Evolutionary conservation across 1,140 invertebrate species (phyloP).

Genomic region (Calephelis virginiensis): DNA sequence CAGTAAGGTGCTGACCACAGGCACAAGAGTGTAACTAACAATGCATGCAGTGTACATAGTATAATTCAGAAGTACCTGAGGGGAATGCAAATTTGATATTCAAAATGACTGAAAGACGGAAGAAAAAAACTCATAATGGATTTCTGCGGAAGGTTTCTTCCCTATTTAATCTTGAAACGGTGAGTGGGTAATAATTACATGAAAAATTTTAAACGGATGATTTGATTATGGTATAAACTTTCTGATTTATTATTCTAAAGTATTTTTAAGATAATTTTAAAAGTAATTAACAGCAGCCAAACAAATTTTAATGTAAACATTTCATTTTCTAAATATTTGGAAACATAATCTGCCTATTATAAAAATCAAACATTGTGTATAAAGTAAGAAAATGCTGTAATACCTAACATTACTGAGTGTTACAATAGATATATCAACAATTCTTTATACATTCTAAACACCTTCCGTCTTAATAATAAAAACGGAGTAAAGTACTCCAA

Average conservation of each 20-base stretch:
- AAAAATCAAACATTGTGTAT: too few species aligned
- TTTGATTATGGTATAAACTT: conserved; percentile 1
- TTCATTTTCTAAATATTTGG: too few species aligned
- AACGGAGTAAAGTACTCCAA: too few species aligned
- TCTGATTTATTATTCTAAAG: neutral
- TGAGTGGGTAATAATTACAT: conserved; percentile 71
- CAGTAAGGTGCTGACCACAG: conserved; percentile 70
- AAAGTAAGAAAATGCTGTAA: too few species aligned
- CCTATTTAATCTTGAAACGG: conserved; percentile 91
- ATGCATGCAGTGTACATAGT: conserved; percentile 78
- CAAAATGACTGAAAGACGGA: conserved; percentile 87
- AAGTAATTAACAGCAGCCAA: conserved; percentile 33
- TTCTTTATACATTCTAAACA: too few species aligned
- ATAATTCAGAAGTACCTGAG: conserved; percentile 62
- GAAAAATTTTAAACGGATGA: conserved; percentile 7
- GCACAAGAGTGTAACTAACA: conserved; percentile 76
- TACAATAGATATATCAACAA: too few species aligned
- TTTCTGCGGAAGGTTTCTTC: conserved; percentile 93
- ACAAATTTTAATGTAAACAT: neutral
- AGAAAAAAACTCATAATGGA: conserved; percentile 87
- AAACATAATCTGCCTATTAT: too few species aligned
- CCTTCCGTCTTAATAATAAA: too few species aligned
- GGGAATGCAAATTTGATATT: conserved; percentile 65
- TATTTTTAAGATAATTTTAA: neutral
- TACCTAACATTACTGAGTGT: too few species aligned